Evolutionary conservation across 2,888 invertebrate species (phyloP).

Genomic region (Trissolcus japonicus): DNA sequence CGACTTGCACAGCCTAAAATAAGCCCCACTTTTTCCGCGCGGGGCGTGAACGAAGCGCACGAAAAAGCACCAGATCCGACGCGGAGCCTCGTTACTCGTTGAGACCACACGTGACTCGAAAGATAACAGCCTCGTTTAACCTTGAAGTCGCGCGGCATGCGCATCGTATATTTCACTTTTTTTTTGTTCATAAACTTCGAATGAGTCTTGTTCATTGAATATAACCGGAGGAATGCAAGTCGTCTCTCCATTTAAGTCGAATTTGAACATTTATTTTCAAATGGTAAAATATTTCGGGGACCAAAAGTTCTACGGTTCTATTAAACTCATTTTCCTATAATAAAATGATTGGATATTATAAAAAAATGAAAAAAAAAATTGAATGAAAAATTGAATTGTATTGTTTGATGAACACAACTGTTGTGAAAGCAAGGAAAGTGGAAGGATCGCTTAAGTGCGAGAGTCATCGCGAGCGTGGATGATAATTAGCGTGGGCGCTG

Average conservation of each 20-base stretch:
- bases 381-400: constrained; percentile 47
- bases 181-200: background rate
- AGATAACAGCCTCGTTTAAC: constrained; percentile 56
- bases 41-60: constrained; percentile 62
- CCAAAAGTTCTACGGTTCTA: too few relatives aligned
- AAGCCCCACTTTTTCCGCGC: constrained; percentile 62
- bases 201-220: background rate
- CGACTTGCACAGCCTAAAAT: constrained; percentile 60
- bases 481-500: constrained; percentile 47
- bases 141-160: constrained; percentile 12
- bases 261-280: background rate
- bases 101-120: constrained; percentile 62
- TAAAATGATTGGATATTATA: background rate
- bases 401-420: constrained; percentile 34
- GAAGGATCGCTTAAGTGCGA: constrained; percentile 4
- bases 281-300: background rate
- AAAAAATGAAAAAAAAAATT: background rate
- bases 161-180: background rate
- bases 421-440: constrained; percentile 37
- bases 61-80: constrained; percentile 54
- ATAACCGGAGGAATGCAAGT: background rate
- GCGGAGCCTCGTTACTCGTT: constrained; percentile 33
- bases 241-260: background rate
- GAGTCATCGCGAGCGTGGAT: constrained; percentile 33
- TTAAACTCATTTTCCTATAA: too few relatives aligned